Base-by-base conservation (phyloP, 1,140 invertebrate genomes). In the Drosophila nannoptera region DNA sequence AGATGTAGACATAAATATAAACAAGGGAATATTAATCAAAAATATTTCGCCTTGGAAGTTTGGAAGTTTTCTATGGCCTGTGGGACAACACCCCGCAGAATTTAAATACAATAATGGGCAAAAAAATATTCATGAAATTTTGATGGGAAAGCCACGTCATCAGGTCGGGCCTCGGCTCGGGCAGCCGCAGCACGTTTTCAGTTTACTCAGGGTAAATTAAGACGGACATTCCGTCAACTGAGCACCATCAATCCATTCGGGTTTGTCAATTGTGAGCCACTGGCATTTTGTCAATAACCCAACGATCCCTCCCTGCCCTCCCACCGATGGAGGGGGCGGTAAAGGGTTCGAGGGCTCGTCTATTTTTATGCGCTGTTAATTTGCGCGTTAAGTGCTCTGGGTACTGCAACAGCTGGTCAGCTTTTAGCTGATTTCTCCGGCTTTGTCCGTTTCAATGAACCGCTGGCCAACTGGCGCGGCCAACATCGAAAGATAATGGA, bases 351-450 rank as follows among this genome's bases (percentile, higher is more conserved):
- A n/a, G 46, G 36, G 14, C 14, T 46, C 49, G 43, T 49, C 74
- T 83, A 84, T 82, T 75, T 83, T 82, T 78, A 83, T 83, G 60
- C 42, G 16, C 67, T 83, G 75, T 83, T 82, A 83, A 82, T 82
- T 82, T 77, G 68, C 50, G 64, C 76, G 75, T 72, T 65, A 82
- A 78, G 77, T 82, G 72, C 61, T 43, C 61, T 77, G 78, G 59
- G 65, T 70, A 82, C 40, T 65, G 80, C 58, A 84, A 73, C 80
- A 83, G 76, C 76, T 86, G 81, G 50, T 45, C 50, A 55, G 60
- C 67, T 38, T 31, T 43, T 12, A 36, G 29, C 22, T 49, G 45
- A 22, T 22, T 22, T 64, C 66, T 35, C 14, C 45, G 7, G 36
- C 35, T 49, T 64, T 52, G 1, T 22, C 52, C 50, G 45, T 64